Evolutionary conservation across 2,888 invertebrate genomes (phyloP), one percentile per base, ranked within the genome.

Genomic region (Ptychoptera contaminata): DNA sequence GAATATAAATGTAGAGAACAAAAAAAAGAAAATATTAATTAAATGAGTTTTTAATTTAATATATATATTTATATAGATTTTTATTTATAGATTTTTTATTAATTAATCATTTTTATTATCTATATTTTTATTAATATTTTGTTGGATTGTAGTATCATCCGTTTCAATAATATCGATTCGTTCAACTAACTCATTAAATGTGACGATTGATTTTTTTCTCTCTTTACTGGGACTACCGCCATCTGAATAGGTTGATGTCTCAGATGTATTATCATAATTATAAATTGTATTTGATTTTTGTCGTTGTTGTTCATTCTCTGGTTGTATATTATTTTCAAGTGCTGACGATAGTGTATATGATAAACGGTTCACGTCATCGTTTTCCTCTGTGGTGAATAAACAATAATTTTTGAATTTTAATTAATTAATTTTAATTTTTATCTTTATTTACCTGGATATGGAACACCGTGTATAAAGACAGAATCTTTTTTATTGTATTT

Each of bases 131-230:
- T 23, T 23, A 23, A 7, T 23, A 32, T 4, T 32, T 32, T 32
- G 9, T 32, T 4, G 2, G 4, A 9, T 9, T 32, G 9, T n/a
- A 7, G 14, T 37, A 40, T 41, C 43, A 40, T 44, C 47, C n/a
- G 43, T 48, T 5, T 56, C 59, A 47, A 71, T 68, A 47, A 71
- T 68, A 54, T 71, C 69, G 10, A 72, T 64, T 49, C 70, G 67
- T 44, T 72, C 70, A 30, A 72, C 72, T 32, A 70, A 68, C 55
- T 72, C 71, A 55, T 72, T 73, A 51, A 73, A 74, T 1, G 69
- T 72, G 8, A 73, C 73, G 1, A 69, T 67, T 3, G 71, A 69
- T 56, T 72, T 72, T 51, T 63, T 62, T 51, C 59, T 60, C 2
- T 47, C 43, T 30, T 30, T 40, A 12, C n/a, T 30, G 12, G 29